Base-by-base conservation (phyloP, 1,140 invertebrate genomes). In the Lepidurus apus region DNA sequence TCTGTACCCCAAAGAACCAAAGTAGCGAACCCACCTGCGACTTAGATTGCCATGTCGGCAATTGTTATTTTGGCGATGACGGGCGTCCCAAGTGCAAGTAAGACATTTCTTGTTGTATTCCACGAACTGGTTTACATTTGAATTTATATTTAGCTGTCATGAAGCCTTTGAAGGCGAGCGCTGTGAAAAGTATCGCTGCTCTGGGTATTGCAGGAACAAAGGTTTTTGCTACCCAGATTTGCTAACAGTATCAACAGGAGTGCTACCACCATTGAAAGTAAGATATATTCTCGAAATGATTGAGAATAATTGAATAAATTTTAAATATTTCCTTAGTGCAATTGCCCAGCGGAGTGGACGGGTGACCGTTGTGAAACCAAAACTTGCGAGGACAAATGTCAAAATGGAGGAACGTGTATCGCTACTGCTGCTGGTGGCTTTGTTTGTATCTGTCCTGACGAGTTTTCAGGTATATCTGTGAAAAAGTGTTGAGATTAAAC, bases 131-230 rank as follows among this genome's bases (percentile, higher is more conserved):
- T 13, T 24, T 80, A 42, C 42, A 45, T 13, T 47, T 65, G n/a
- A 13, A 7, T 42, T 74, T 78, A n/a, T 74, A 26, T 81, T 11
- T 78, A 81, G 81, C 43, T 93, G 91, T 82, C 85, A 87, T 21
- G 84, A 88, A 0, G 85, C 88, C 24, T 93, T 90, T 80, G 86
- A 87, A 73, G 91, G 91, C 0, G 82, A 86, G 6, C 83, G 85
- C 1, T 92, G 91, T 84, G 88, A 91, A 81, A 87, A 88, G 53
- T 91, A 90, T 82, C 84, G 88, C 21, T 91, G 90, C 82, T 88
- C 88, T 0, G 87, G 88, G 73, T 87, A 87, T 82, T 92, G 91
- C 81, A 85, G 86, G 80, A 91, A 91, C 84, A 88, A 88, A 81
- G 90, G 89, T 34, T 84, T 88, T 7, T 92, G 91, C 81, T 87